Evolutionary conservation across 2,888 invertebrate genomes (phyloP).

Genomic region (Parthenolecanium corni): DNA sequence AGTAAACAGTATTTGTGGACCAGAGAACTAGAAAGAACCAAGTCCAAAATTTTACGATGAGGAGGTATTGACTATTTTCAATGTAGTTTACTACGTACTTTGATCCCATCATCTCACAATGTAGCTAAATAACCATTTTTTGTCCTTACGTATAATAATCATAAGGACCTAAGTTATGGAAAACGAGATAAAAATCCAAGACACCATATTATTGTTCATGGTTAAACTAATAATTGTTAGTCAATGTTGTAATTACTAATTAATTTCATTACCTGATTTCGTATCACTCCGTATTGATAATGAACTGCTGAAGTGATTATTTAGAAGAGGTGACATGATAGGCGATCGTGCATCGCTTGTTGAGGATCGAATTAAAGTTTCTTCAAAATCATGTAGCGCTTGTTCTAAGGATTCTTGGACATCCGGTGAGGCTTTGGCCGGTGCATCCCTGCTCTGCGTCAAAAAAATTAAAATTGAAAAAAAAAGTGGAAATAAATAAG

Average conservation of each 20-base stretch:
- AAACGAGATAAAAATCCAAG: background rate
- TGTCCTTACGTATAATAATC: no score
- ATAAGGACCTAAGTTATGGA: no score
- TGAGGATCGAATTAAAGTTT: slow-evolving; percentile 44
- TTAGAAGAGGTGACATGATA: slow-evolving; percentile 17
- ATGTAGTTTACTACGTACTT: no score
- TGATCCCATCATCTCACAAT: no score
- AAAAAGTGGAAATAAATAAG: background rate
- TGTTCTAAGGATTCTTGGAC: slow-evolving; percentile 37
- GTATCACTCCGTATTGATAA: slow-evolving; percentile 20
- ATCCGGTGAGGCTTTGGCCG: slow-evolving; percentile 30
- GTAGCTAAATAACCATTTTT: no score
- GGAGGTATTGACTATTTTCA: no score
- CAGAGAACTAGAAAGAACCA: no score
- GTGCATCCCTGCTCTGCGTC: slow-evolving; percentile 20
- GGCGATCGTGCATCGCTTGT: slow-evolving; percentile 18
- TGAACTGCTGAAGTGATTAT: slow-evolving; percentile 20
- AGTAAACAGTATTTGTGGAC: no score
- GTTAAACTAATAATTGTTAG: no score
- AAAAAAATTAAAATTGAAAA: background rate
- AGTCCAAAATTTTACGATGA: no score
- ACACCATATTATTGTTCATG: background rate
- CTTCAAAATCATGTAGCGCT: slow-evolving; percentile 59
- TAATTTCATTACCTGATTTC: slow-evolving; percentile 20
- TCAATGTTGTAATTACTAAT: no score